Evolutionary conservation across 2,888 invertebrate genomes (phyloP), one percentile per base, ranked within the genome.

Genomic region (Caenorhabditis japonica): DNA sequence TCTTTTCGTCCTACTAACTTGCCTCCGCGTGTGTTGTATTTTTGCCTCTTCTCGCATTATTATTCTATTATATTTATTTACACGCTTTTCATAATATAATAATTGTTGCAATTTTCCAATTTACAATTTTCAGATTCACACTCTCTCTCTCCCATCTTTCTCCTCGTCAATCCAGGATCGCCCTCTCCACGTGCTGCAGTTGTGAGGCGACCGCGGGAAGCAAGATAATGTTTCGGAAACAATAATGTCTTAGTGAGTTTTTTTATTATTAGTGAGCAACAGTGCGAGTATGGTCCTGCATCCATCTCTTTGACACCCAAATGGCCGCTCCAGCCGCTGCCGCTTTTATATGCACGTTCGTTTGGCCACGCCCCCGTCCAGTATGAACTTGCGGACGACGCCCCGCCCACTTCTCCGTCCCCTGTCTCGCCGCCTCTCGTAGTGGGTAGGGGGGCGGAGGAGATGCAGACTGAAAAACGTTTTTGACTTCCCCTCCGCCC

Each of bases 331-430:
- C 64, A 56, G 55, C 53, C 30, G 30, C 30, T 55, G 62, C 53
- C 61, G 53, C 62, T 64, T 64, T 64, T 64, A 64, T 64, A 64
- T 64, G 64, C 64, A 64, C 64, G 64, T 64, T 64, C 64, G 64
- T 47, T 64, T 64, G 64, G 64, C 64, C 64, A 55, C 64, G 64
- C 64, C 64, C 52, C 36, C 30, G 30, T 41, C 49, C 25, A 56
- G 64, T 64, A 64, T 64, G 64, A 64, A 64, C 64, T 64, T 64
- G 64, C 56, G 64, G 62, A 56, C n/a, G n/a, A n/a, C 39, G 56
- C 64, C 41, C 64, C 64, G 64, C 64, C 64, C 64, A 46, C 58
- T 55, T 52, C 62, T 51, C 62, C 64, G 64, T 56, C 64, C 64
- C 64, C 56, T 64, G 64, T 64, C 64, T 64, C 64, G 64, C 56